Evolutionary conservation across 2,797 vertebrate species (phyloP).

Genomic region (Gymnothorax javanicus): DNA sequence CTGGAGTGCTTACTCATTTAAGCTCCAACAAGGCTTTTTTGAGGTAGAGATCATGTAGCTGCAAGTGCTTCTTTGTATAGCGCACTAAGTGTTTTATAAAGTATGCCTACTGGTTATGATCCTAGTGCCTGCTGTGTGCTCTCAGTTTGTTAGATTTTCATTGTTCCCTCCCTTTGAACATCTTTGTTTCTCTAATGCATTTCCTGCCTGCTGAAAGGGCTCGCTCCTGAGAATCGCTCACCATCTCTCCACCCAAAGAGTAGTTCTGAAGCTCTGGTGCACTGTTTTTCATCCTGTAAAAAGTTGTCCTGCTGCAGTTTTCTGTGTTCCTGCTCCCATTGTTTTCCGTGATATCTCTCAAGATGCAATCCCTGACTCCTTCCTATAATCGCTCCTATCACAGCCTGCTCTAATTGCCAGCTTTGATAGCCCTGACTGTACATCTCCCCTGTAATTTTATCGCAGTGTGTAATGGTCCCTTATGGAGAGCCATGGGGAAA

Average conservation of each 20-base stretch:
- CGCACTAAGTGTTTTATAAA: not conserved
- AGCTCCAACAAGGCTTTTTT: not conserved
- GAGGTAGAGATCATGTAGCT: not conserved
- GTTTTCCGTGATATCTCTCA: not conserved
- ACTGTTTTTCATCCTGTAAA: not conserved
- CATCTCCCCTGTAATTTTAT: not conserved
- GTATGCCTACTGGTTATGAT: not conserved
- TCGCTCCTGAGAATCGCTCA: not conserved
- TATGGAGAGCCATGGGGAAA: not conserved
- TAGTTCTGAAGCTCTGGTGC: not conserved
- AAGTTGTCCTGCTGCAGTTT: not conserved
- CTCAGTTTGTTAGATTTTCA: constrained; percentile 8
- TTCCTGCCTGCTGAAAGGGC: not conserved
- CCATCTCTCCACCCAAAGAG: not conserved
- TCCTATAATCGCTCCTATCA: constrained; percentile 12
- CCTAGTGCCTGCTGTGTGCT: not conserved
- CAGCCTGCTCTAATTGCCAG: constrained; percentile 1
- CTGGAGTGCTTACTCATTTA: not conserved
- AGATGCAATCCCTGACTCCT: not conserved
- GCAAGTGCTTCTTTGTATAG: not conserved
- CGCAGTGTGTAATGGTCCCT: not conserved
- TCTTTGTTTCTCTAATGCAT: not conserved
- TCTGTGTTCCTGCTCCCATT: not conserved
- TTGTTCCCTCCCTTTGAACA: not conserved
- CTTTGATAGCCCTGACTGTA: constrained; percentile 1